Base-by-base conservation (phyloP, 2,797 vertebrate species). In the Sebastes kiyomatsui region DNA sequence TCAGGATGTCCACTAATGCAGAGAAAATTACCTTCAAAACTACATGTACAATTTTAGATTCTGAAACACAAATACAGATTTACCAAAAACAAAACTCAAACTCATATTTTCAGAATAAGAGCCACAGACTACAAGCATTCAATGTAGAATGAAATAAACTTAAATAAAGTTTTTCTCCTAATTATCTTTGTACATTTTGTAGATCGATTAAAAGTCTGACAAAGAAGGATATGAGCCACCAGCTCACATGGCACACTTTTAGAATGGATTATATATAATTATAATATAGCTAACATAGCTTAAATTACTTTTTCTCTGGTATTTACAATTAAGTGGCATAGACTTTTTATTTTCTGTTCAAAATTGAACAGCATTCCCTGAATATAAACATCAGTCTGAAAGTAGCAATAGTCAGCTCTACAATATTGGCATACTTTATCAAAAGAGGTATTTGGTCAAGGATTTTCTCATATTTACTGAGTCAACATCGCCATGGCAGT, bases 381-480 rank as follows among this genome's bases (percentile, higher is more conserved):
- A 52, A 27, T 8, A 30, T 38, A 25, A 69, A 27, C 7, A 52
- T 54, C 3, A 35, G 2, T 62, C 22, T 64, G 56, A 59, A 18
- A 23, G 56, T 7, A 75, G 62, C 68, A 35, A 3, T 2, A 10
- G 20, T 27, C 25, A 35, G 33, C 35, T 42, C 25, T 5, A 10
- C 46, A 56, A 2, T 46, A 13, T 6, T 7, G 22, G 8, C 33
- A 68, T 1, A 20, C n/a, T 42, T 72, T 62, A 61, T 61, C 28
- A 7, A 13, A 25, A 14, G 30, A 35, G 59, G 4, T 66, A 25
- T 73, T 76, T 76, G 54, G 13, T 55, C 8, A 56, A 18, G 10
- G 62, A 67, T 56, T 62, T 59, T 7, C 16, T 60, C 67, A 23
- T 35, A 33, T 84, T 75, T 73, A 72, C 72, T 25, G 18, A 80